Conservation (phyloP, 2,797 vertebrate genomes). For the Myotis daubentonii region DNA sequence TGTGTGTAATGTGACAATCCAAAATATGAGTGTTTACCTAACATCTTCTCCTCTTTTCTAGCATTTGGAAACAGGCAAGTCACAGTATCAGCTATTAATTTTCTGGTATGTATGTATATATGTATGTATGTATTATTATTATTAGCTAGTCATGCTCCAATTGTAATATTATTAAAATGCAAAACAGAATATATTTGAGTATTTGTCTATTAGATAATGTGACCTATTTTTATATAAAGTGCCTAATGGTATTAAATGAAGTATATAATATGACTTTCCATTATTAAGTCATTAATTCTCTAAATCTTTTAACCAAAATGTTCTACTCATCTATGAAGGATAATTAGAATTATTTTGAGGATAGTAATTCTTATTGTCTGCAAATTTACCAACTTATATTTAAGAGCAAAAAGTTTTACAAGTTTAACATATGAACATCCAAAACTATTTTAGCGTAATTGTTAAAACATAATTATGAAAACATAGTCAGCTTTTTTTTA, state of each 20-base stretch:
- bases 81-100: constrained; percentile 83
- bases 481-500: not conserved
- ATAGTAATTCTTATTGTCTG: not conserved
- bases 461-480: not conserved
- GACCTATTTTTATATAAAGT: not conserved
- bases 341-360: not conserved
- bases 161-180: not conserved
- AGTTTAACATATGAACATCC: not conserved
- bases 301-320: not conserved
- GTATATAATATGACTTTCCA: not conserved
- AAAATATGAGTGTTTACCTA: not conserved
- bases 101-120: constrained; percentile 85
- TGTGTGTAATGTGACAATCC: not conserved
- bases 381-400: not conserved
- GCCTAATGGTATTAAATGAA: not conserved
- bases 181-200: not conserved
- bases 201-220: not conserved
- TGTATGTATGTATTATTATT: not conserved
- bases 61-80: constrained; percentile 88
- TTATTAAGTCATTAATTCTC: not conserved
- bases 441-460: not conserved
- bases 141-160: not conserved
- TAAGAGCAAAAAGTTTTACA: not conserved
- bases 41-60: constrained; percentile 81
- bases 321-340: not conserved